Base-by-base conservation (phyloP, 2,797 vertebrate genomes). In the Semotilus atromaculatus region DNA sequence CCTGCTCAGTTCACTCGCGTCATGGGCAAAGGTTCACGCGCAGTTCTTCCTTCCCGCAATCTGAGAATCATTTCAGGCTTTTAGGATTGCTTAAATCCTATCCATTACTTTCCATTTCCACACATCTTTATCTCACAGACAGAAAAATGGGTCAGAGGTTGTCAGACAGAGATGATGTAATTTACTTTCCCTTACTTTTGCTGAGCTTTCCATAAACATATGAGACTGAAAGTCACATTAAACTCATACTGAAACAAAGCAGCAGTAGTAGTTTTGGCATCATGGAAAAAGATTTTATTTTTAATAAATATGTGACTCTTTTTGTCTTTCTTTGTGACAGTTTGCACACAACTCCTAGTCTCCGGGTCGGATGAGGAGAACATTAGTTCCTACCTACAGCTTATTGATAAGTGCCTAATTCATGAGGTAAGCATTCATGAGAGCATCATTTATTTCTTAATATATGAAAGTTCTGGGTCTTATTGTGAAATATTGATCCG, bases 331-430 rank as follows among this genome's bases (percentile, higher is more conserved):
- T 85, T 72, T 73, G 2, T 21, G 29, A 66, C 93, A 99, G 98
- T 98, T 86, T 99, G 98, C 91, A 99, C 98, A n/a, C 98, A 99
- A 92, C 97, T 99, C 68, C 91, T 99, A 86, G 98, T 99, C 91
- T 99, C 98, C 31, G 96, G 98, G 90, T 97, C 98, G 0, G 98
- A 99, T 3, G 98, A 99, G 90, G 98, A 99, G 91, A 99, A 98
- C 92, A 98, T 99, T 93, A 99, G 97, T 93, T 98, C 97, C 89
- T 99, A 99, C 92, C 95, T 99, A 89, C 98, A 99, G 91, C 97
- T 99, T 90, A 97, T 99, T 86, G 98, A 99, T 95, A 99, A 98
- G 94, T 99, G 97, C 94, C 96, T 99, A 81, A 96, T 97, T 90
- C 98, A 99, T 18, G 98, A 99, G 97, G 98, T 99, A 92, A 93